Base-by-base conservation (phyloP, 2,888 invertebrate genomes). In the Tetheella fluctuosa region DNA sequence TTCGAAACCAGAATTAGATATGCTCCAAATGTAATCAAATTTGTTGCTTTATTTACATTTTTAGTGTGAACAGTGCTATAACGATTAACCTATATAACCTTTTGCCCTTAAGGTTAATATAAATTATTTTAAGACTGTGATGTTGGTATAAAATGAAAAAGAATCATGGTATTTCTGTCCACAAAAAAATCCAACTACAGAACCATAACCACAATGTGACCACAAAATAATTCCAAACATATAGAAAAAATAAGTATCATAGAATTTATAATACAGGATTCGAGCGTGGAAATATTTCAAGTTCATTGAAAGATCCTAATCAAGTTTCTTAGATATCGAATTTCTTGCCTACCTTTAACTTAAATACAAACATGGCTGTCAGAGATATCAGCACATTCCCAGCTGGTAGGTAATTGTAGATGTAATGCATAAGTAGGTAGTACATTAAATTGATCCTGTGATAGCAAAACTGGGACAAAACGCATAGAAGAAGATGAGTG, bases 1-100 rank as follows among this genome's bases (percentile, higher is more conserved):
- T 60, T 61, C 60, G 59, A 62, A 54, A 57, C 56, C 55, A 59
- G 23, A 61, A 65, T 60, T 61, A 56, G 57, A 39, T 52, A 39
- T 55, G 59, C 52, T 20, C 55, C 34, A 55, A 55, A 54, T 54
- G 30, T 54, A 54, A 20, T 20, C 55, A 17, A 55, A 55, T 30
- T n/a, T 34, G 55, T 55, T 34, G 17, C 34, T 55, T 34, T 34
- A 55, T 55, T 55, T 55, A 55, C 55, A 55, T 55, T 55, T 55
- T 34, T 13, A 34, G 34, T 55, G 55, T 23, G 55, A 54, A 55
- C 34, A 34, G n/a, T 5, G 48, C 48, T 34, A 5, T 34, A 12
- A 34, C 23, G 17, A n/a, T 23, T 23, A n/a, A 28, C 54, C 48
- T 15, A 6, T 55, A 20, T 23, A 17, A 34, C 55, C 17, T 23